A percentile compares a stretch with the other conserved stretches of the same genome.
Evolutionary conservation across 1,140 invertebrate species (phyloP).

Genomic region (Phortica variegata): DNA sequence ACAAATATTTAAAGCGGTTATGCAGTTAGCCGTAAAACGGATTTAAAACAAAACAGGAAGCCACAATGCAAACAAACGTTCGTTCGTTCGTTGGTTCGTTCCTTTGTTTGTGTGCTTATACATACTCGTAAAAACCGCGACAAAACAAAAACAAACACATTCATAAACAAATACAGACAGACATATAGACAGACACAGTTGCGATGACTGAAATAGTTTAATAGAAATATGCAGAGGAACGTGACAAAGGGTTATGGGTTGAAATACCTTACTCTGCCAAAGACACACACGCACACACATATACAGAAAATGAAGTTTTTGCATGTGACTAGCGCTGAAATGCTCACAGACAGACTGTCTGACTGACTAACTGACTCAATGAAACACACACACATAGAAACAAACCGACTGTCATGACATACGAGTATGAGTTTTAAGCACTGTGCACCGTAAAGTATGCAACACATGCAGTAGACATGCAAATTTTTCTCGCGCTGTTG

Average conservation of each 20-base stretch:
- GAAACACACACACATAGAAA: constrained; percentile 9
- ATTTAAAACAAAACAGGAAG: constrained; percentile 44
- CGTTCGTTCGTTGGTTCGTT: too few species aligned
- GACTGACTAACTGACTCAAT: constrained; percentile 3
- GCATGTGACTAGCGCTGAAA: constrained; percentile 28
- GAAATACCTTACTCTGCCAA: constrained; percentile 41
- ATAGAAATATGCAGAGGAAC: neutral
- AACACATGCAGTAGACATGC: constrained; percentile 27
- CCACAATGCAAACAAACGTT: constrained; percentile 49
- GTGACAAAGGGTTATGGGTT: constrained; percentile 29
- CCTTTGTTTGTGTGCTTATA: too few species aligned
- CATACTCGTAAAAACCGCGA: constrained; percentile 39
- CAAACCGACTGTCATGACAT: neutral
- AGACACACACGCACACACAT: constrained; percentile 8
- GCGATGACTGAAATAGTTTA: constrained; percentile 5
- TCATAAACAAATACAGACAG: too few species aligned
- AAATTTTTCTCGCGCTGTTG: constrained; percentile 29
- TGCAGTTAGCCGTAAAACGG: constrained; percentile 35
- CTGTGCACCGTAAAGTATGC: constrained; percentile 44
- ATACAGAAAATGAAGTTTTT: constrained; percentile 49
- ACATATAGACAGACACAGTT: neutral
- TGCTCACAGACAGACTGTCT: neutral
- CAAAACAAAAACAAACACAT: constrained; percentile 5
- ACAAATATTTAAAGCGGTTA: constrained; percentile 29
- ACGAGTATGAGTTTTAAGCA: too few species aligned